Base-by-base conservation (phyloP, 2,113 vertebrate genomes). In the Pelecanus crispus region DNA sequence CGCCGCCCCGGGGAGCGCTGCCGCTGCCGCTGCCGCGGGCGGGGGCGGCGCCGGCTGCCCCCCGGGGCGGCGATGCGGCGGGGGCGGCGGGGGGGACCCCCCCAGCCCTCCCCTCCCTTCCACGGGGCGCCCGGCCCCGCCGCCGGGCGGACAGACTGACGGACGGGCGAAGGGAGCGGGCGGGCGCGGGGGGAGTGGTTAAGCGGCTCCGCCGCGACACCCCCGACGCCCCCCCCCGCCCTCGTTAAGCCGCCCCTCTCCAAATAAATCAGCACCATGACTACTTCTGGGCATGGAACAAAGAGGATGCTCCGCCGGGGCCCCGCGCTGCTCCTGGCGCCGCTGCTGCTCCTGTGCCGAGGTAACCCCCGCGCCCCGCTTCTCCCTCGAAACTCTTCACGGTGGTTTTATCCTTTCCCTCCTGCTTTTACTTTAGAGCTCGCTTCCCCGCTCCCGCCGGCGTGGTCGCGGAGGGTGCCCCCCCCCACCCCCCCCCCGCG, bases 201-300 rank as follows among this genome's bases (percentile, higher is more conserved):
- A n/a, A 61, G 6, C 36, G 73, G 83, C 53, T 59, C 53, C 45
- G 53, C 53, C 85, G 55, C 63, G 55, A 75, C 74, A 42, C 61
- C 71, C 84, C 84, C 79, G 26, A 13, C n/a, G n/a, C n/a, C n/a
- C 40, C 53, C 47, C 53, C 67, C 73, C 74, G 45, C 85, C 79
- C 91, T n/a, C 71, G 72, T 32, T 49, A 45, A 72, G 81, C 86
- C 93, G 66, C 93, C 93, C 93, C 89, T 63, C 93, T 66, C 90
- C 90, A 77, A 92, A 90, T 85, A 92, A 84, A 88, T 91, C 88
- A 88, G 75, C 88, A 82, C 88, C 94, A 87, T 95, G 94, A 94
- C 92, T 91, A 88, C 92, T 88, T 77, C 94, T 89, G 94, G 94
- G 94, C 88, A 95, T 95, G 94, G 94, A 95, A 86, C 89, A 82